Percentiles rank a stretch among this genome's conserved stretches.
phyloP scores from a whole-genome alignment of 2,888 invertebrate species.

The Caenorhabditis imperialis region DNA sequence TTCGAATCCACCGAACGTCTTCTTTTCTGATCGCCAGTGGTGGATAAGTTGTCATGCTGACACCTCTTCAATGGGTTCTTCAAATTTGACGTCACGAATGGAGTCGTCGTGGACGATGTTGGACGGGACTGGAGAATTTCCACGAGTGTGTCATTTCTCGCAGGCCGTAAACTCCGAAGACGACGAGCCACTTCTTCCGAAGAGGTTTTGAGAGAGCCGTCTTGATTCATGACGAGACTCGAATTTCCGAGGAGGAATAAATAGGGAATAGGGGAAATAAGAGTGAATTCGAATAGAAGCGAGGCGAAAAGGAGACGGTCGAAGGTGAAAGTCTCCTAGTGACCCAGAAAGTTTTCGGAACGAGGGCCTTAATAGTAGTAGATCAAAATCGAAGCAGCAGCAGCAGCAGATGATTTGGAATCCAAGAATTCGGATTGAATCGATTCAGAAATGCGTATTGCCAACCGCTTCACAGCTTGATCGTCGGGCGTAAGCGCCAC shows the following conservation, averaged over 20 bases:
- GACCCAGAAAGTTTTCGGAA: too few relatives aligned
- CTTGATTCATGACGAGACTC: constrained; percentile 18
- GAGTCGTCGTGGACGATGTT: background rate
- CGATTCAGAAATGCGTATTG: too few relatives aligned
- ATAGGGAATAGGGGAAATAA: too few relatives aligned
- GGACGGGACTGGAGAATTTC: background rate
- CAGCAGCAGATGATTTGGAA: background rate
- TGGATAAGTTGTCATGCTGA: constrained; percentile 29
- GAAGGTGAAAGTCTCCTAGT: too few relatives aligned
- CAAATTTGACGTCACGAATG: background rate
- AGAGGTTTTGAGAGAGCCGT: background rate
- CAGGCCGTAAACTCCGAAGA: constrained; percentile 8
- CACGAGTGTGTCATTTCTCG: constrained; percentile 1
- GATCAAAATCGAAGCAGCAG: background rate
- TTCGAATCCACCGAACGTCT: too few relatives aligned
- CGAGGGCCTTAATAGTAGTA: too few relatives aligned
- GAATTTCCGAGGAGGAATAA: too few relatives aligned
- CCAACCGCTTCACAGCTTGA: constrained; percentile 30
- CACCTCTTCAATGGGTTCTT: constrained; percentile 22
- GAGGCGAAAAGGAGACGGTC: background rate
- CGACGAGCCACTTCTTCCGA: background rate
- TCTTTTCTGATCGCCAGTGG: constrained; percentile 4
- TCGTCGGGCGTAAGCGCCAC: constrained; percentile 15
- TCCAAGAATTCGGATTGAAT: constrained; percentile 18
- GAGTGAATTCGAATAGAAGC: too few relatives aligned